A percentile compares a stretch with the other conserved stretches of the same genome.
Evolutionary conservation across 2,113 vertebrate genomes (phyloP).

Genomic region (Empidonax traillii): DNA sequence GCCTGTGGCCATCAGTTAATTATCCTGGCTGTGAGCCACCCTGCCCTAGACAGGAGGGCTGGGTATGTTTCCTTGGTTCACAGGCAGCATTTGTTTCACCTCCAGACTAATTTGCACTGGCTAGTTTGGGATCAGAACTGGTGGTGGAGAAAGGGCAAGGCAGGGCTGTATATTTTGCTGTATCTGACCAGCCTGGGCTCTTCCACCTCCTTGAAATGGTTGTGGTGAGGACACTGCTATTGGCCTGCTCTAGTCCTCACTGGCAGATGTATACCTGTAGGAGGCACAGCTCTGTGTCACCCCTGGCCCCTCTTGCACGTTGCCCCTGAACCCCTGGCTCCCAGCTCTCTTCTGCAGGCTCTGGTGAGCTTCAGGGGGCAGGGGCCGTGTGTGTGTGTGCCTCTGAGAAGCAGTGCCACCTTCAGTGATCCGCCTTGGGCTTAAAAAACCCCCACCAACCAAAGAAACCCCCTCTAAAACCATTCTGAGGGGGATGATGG

Average conservation of each 20-base stretch:
- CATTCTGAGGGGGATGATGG: neutral
- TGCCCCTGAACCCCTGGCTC: rapidly evolving
- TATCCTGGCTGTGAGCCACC: neutral
- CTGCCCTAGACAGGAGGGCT: neutral
- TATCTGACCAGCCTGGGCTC: neutral
- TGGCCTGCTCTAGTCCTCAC: rapidly evolving
- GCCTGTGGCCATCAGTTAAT: neutral
- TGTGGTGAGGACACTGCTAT: neutral
- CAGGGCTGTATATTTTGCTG: neutral
- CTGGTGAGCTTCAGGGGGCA: rapidly evolving
- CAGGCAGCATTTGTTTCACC: neutral
- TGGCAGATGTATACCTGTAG: rapidly evolving
- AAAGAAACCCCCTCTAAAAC: neutral
- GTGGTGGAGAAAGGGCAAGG: neutral
- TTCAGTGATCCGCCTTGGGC: neutral
- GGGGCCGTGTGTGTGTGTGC: rapidly evolving
- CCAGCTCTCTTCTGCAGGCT: rapidly evolving
- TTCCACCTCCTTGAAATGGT: neutral
- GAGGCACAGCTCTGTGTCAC: neutral
- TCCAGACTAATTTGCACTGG: neutral
- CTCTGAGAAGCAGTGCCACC: neutral
- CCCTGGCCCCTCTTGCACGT: neutral
- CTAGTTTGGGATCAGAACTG: neutral
- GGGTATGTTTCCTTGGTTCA: neutral
- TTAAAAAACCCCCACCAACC: neutral